Base-by-base conservation (phyloP, 1,140 invertebrate genomes). In the Phenacoccus solenopsis region DNA sequence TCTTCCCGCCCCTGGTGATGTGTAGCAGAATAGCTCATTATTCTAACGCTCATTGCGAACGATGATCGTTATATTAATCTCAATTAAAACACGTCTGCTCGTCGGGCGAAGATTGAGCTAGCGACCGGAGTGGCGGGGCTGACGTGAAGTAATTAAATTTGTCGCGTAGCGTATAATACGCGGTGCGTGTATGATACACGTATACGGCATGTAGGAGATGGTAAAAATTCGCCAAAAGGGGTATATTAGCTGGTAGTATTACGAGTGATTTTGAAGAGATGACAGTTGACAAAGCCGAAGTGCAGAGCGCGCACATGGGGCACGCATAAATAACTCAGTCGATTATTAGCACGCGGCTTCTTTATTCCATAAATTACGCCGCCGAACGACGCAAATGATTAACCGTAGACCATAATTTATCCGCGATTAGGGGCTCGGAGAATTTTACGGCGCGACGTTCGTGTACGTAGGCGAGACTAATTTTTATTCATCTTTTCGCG, bases 321-420 rank as follows among this genome's bases (percentile, higher is more conserved):
- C 59, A 64, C 59, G 59, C 59, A 64, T 64, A 64, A 64, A 64
- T 64, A 64, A 64, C 59, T 64, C 59, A 64, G 25, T 10, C 59
- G 59, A 64, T 64, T 64, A 64, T 64, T 64, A 64, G 59, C 59
- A 64, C 59, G 25, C 59, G 59, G 59, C 59, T 64, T 64, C 59
- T 64, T 64, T 64, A 24, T 64, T 27, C 25, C 59, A 64, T 64
- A 64, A 64, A 64, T 64, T 64, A 64, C 59, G 2, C 59, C 1
- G n/a, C 9, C 32, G 32, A n/a, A 25, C 59, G 59, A 64, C 20
- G 21, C 20, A 64, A 64, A 64, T 64, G 59, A 64, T 64, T 64
- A 64, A 64, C 59, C 25, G 25, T 20, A 64, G 59, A 27, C 59
- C 25, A 27, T 64, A 64, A 24, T 64, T 64, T 64, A 64, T 64